phyloP scores from a whole-genome alignment of 2,888 invertebrate species.

The Ligdia adustata region DNA sequence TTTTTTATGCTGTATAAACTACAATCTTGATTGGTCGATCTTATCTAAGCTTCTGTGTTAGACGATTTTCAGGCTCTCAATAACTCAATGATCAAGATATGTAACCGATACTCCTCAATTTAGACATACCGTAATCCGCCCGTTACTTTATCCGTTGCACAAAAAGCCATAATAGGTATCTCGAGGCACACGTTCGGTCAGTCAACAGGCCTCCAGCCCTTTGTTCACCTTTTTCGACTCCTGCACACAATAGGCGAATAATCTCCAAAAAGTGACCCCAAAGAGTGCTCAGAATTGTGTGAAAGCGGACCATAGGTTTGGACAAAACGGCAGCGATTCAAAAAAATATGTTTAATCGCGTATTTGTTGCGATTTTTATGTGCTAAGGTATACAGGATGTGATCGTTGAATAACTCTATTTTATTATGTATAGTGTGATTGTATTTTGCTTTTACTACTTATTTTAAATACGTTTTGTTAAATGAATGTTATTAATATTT shows the following conservation, averaged over 20 bases:
- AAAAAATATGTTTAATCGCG: constrained; percentile 67
- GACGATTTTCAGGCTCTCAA: constrained; percentile 39
- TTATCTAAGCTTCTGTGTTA: constrained; percentile 33
- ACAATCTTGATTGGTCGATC: constrained; percentile 43
- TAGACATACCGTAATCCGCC: constrained; percentile 45
- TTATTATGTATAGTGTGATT: background rate
- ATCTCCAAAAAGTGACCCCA: constrained; percentile 84
- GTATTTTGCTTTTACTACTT: background rate
- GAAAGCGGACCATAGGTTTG: constrained; percentile 55
- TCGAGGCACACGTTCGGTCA: constrained; percentile 52
- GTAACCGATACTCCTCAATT: constrained; percentile 57
- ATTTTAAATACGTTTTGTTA: too few species aligned
- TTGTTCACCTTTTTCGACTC: constrained; percentile 73
- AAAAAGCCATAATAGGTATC: constrained; percentile 40
- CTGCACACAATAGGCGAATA: constrained; percentile 67
- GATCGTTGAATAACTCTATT: constrained; percentile 1
- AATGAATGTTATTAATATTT: too few species aligned
- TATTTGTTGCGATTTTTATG: constrained; percentile 60
- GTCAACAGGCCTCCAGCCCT: constrained; percentile 69
- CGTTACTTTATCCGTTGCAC: constrained; percentile 52
- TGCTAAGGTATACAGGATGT: constrained; percentile 54
- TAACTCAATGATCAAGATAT: constrained; percentile 57
- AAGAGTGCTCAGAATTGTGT: constrained; percentile 70
- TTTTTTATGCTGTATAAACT: constrained; percentile 60
- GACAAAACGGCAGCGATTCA: constrained; percentile 51